Evolutionary conservation across 2,797 vertebrate species (phyloP).

Genomic region (Molossus alvarezi): DNA sequence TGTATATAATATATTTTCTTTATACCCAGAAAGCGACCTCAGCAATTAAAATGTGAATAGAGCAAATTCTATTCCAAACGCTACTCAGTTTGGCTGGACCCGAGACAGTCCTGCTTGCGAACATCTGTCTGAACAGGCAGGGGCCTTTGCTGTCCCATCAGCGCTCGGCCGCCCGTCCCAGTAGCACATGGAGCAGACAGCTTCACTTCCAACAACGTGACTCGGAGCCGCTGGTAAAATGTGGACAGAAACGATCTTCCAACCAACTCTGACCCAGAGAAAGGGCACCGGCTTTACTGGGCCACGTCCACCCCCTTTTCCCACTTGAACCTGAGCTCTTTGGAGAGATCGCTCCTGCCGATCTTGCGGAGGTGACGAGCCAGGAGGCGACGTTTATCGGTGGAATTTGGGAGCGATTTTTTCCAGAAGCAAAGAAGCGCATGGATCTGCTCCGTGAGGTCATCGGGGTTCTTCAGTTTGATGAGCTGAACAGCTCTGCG

Average conservation of each 20-base stretch:
- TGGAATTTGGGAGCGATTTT: conserved; percentile 91
- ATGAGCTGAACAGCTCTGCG: conserved; percentile 93
- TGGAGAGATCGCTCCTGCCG: conserved; percentile 92
- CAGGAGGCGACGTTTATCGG: conserved; percentile 91
- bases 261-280: background rate
- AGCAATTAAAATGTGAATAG: conserved; percentile 39
- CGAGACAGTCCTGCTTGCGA: background rate
- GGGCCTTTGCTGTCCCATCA: background rate
- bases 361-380: conserved; percentile 91
- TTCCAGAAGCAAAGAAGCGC: conserved; percentile 94
- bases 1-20: background rate
- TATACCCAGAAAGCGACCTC: conserved; percentile 13
- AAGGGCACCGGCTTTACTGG: background rate
- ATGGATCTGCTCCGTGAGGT: conserved; percentile 91
- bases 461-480: conserved; percentile 91
- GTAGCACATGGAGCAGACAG: background rate
- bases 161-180: background rate
- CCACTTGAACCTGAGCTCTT: conserved; percentile 91
- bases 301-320: conserved; percentile 73
- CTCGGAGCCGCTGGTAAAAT: background rate
- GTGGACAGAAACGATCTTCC: background rate
- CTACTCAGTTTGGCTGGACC: background rate
- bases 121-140: background rate
- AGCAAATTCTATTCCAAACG: background rate
- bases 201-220: background rate